A percentile compares a stretch with the other conserved stretches of the same genome.
phyloP scores from a whole-genome alignment of 2,113 vertebrate genomes.

The Morone chrysops region DNA sequence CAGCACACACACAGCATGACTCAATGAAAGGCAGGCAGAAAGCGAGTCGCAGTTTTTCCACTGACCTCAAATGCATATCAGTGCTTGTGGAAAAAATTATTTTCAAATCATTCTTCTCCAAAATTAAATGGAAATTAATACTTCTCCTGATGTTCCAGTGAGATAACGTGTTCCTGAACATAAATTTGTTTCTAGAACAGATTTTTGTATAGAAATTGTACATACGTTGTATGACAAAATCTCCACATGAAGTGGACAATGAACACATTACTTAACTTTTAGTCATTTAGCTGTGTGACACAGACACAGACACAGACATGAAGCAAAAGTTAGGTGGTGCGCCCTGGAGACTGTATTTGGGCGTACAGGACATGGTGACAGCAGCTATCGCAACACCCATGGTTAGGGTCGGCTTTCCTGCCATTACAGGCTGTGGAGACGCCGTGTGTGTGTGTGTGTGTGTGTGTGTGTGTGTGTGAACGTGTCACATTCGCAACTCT shows the following conservation, averaged over 20 bases:
- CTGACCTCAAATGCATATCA: not conserved
- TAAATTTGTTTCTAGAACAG: not conserved
- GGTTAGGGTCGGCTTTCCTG: conserved; percentile 61
- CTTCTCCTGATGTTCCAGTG: not conserved
- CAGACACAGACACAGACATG: not conserved
- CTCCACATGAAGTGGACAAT: not conserved
- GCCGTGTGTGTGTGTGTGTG: conserved; percentile 10
- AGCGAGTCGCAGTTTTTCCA: conserved; percentile 18
- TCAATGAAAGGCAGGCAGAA: conserved; percentile 14
- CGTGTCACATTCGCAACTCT: conserved; percentile 68
- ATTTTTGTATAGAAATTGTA: not conserved
- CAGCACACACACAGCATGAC: conserved; percentile 8
- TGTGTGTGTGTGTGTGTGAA: conserved; percentile 41
- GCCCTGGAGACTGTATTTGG: conserved; percentile 42
- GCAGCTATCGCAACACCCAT: conserved; percentile 27
- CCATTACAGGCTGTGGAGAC: conserved; percentile 43
- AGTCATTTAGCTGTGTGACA: not conserved
- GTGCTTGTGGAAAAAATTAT: not conserved
- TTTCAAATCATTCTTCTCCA: not conserved
- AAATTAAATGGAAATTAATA: not conserved
- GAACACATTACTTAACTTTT: not conserved
- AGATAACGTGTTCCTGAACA: not conserved
- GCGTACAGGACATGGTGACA: conserved; percentile 52
- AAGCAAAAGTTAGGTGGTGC: conserved; percentile 7
- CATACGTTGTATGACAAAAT: not conserved